A percentile compares a stretch with the other conserved stretches of the same genome.
phyloP scores from a whole-genome alignment of 1,140 invertebrate species.

The Fopius arisanus region DNA sequence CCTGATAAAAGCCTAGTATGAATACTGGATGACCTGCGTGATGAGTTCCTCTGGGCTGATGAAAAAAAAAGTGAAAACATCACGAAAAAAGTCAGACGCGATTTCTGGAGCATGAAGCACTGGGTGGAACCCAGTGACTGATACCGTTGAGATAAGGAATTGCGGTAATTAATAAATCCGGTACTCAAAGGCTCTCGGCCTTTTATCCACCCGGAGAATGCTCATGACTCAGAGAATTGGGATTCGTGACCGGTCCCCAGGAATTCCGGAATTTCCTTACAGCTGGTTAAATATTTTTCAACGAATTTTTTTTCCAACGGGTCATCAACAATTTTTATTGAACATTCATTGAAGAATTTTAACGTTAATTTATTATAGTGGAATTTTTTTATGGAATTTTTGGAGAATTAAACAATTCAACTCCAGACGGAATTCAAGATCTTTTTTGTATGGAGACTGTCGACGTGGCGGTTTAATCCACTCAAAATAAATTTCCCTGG shows the following conservation, averaged over 20 bases:
- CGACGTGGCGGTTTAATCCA: background rate
- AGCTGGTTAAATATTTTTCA: background rate
- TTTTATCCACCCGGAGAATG: conserved; percentile 23
- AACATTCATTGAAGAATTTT: too few species aligned
- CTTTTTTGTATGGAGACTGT: background rate
- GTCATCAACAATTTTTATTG: too few species aligned
- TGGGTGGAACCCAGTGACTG: too few species aligned
- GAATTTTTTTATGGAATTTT: too few species aligned
- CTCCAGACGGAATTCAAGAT: background rate
- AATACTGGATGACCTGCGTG: conserved; percentile 22
- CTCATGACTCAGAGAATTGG: conserved; percentile 5
- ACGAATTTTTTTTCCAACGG: too few species aligned
- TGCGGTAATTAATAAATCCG: background rate
- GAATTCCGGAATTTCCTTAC: conserved; percentile 9
- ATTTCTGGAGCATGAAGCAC: background rate
- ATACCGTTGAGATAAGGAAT: too few species aligned
- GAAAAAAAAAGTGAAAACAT: background rate
- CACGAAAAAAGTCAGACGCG: too few species aligned
- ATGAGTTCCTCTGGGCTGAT: background rate
- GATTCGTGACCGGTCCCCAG: background rate
- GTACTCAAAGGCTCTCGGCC: background rate
- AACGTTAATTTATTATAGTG: too few species aligned
- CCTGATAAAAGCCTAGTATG: too few species aligned
- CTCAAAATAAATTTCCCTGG: background rate
- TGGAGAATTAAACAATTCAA: too few species aligned